A percentile compares a stretch with the other conserved stretches of the same genome.
Conservation (phyloP, 2,888 invertebrate species). For the Griposia aprilina region DNA sequence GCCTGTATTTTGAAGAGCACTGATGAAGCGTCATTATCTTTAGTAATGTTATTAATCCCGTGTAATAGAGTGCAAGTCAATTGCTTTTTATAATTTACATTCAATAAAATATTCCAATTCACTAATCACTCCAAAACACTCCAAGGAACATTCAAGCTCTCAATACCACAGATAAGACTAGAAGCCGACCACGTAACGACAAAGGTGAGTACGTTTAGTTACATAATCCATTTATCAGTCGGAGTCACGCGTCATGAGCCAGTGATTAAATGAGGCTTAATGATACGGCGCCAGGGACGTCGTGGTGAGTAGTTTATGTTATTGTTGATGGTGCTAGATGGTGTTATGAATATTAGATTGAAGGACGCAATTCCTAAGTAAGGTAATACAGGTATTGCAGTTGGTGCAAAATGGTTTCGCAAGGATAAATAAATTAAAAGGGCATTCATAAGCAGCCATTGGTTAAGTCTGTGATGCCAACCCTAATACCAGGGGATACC, state of each 20-base stretch:
- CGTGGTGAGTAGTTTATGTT: slow-evolving; percentile 48
- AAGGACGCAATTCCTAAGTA: too few relatives aligned
- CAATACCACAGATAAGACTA: slow-evolving; percentile 39
- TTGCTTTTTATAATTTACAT: not conserved
- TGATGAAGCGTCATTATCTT: too few relatives aligned
- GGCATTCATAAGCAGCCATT: too few relatives aligned
- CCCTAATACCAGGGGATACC: not conserved
- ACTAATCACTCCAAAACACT: not conserved
- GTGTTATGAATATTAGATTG: slow-evolving; percentile 29
- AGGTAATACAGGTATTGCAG: not conserved
- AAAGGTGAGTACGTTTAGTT: slow-evolving; percentile 46
- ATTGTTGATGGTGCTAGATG: slow-evolving; percentile 41
- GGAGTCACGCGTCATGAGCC: slow-evolving; percentile 73
- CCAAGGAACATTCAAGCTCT: slow-evolving; percentile 27
- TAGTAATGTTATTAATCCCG: too few relatives aligned
- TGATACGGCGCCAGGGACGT: slow-evolving; percentile 59
- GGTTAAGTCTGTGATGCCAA: too few relatives aligned
- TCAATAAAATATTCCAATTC: not conserved
- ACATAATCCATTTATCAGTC: slow-evolving; percentile 72
- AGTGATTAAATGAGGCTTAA: slow-evolving; percentile 67
- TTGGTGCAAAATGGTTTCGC: not conserved
- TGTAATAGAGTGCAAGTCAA: too few relatives aligned
- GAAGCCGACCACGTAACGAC: slow-evolving; percentile 36
- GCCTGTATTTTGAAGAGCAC: too few relatives aligned
- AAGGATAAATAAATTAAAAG: not conserved